phyloP scores from a whole-genome alignment of 2,797 vertebrate species.

The Varecia variegata region DNA sequence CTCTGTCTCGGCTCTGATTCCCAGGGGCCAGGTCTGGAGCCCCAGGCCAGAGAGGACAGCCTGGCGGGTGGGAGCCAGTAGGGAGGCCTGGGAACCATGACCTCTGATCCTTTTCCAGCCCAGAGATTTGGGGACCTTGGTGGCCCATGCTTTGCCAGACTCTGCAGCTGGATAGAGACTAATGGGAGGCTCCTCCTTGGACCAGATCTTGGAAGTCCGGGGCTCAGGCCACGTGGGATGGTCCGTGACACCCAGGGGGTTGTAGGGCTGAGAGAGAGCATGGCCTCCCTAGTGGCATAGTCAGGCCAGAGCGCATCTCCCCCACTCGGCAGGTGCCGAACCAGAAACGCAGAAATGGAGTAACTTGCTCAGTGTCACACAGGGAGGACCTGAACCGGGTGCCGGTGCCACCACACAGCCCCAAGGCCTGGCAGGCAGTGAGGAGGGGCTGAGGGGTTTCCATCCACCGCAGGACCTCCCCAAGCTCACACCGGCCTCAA shows the following conservation, averaged over 20 bases:
- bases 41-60: background rate
- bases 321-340: background rate
- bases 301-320: no score
- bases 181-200: background rate
- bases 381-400: no score
- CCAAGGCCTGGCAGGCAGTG: constrained; percentile 81
- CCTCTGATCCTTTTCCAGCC: background rate
- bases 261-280: no score
- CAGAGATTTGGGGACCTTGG: background rate
- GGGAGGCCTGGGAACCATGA: background rate
- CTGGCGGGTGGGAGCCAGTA: background rate
- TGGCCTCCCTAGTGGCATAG: background rate
- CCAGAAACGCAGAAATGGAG: background rate
- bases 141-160: background rate
- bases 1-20: background rate
- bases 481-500: background rate
- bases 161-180: background rate
- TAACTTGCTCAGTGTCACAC: no score
- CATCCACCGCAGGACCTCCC: accelerated
- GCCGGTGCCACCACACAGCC: constrained; percentile 79
- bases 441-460: background rate
- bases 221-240: background rate
- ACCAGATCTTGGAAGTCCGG: background rate
- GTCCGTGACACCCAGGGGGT: no score
- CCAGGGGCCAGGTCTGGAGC: background rate